Evolutionary conservation across 1,140 invertebrate genomes (phyloP), one percentile per base, ranked within the genome.

Genomic region (Leucophenga varia): DNA sequence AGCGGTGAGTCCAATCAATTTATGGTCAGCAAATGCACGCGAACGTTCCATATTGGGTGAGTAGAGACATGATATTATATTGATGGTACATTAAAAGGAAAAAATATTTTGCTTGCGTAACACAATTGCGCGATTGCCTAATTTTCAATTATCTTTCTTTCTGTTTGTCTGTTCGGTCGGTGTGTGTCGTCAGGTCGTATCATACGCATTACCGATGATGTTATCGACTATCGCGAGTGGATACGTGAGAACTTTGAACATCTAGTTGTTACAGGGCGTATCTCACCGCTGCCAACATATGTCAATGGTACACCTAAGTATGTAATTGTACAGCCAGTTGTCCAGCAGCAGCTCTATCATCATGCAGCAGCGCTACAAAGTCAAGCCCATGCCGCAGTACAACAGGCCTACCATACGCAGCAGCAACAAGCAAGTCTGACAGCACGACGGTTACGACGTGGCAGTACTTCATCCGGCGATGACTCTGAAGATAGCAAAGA

Each of bases 141-240:
- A n/a, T n/a, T n/a, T n/a, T n/a, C n/a, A n/a, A n/a, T n/a, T n/a
- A n/a, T n/a, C n/a, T n/a, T n/a, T n/a, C n/a, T n/a, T n/a, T n/a
- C n/a, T n/a, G n/a, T n/a, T n/a, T n/a, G n/a, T n/a, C n/a, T n/a
- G n/a, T n/a, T n/a, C n/a, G n/a, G n/a, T n/a, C n/a, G n/a, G n/a
- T n/a, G n/a, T n/a, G n/a, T n/a, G n/a, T n/a, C n/a, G n/a, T 19
- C 16, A 72, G 92, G 93, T 52, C 85, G 93, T 57, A 92, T 97
- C 54, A 84, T 97, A 46, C 84, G 90, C 54, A 88, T 97, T 46
- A 95, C 93, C 12, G 92, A 97, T 78, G 90, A 95, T 77, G 94
- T 97, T 34, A 87, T 97, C 59, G 84, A 90, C 40, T 96, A 97
- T 75, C 84, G 95, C 51, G 81, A 81, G 54, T 88, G 86, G 85